These are phyloP conservation scores for Empis stercorea DNA, from an alignment of 2,888 invertebrate species.

Conservation along the genomic window DNA sequence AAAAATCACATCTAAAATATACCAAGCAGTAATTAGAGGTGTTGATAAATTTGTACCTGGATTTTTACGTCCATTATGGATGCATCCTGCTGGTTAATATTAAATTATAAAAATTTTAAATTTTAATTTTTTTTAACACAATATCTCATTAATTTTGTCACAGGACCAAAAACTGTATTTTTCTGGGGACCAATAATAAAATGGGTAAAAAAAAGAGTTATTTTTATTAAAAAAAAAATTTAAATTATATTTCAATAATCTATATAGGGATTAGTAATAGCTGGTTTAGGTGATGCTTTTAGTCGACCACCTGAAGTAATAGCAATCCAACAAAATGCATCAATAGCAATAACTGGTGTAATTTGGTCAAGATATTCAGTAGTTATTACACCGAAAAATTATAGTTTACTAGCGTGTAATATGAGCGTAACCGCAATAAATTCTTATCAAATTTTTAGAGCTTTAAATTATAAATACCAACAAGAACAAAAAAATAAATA, in stretches of 20 bases:
- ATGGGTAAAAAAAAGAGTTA: constrained; percentile 78
- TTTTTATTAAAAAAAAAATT: too few species aligned
- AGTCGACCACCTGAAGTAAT: constrained; percentile 75
- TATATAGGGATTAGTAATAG: constrained; percentile 63
- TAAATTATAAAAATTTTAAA: too few species aligned
- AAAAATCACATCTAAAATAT: constrained; percentile 26
- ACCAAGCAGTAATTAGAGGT: constrained; percentile 24
- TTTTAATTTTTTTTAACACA: too few species aligned
- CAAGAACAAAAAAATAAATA: too few species aligned
- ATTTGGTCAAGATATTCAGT: constrained; percentile 95
- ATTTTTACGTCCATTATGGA: constrained; percentile 79
- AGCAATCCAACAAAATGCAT: constrained; percentile 67
- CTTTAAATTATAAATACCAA: too few species aligned
- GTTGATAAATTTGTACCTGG: constrained; percentile 69
- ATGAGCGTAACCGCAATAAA: constrained; percentile 63
- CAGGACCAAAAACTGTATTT: constrained; percentile 97
- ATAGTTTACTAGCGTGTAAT: constrained; percentile 90
- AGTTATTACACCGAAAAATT: constrained; percentile 95
- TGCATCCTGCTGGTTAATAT: constrained; percentile 81
- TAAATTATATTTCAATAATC: constrained; percentile 11
- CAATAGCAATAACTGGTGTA: constrained; percentile 76
- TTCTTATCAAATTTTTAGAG: too few species aligned
- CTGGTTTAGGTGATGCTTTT: constrained; percentile 77
- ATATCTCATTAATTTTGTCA: constrained; percentile 18
- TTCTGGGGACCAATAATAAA: constrained; percentile 98